Evolutionary conservation across 2,113 vertebrate genomes (phyloP).

Genomic region (Pituophis catenifer): DNA sequence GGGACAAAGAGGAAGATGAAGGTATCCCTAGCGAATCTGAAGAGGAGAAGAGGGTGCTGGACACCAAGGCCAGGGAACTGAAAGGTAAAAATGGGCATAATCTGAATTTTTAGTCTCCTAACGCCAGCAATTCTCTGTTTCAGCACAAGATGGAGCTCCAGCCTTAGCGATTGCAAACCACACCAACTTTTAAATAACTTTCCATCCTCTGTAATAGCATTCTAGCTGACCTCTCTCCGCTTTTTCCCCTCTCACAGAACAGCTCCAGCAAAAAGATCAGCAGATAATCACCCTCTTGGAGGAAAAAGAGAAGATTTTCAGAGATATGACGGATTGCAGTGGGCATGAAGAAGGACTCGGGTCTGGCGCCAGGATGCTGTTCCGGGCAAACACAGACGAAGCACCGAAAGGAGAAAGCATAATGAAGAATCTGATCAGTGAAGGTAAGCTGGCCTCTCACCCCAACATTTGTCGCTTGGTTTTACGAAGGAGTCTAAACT

Average conservation of each 20-base stretch:
- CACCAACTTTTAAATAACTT: background rate
- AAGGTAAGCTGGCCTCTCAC: slow-evolving; percentile 74
- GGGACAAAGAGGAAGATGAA: slow-evolving; percentile 95
- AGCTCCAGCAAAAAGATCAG: slow-evolving; percentile 88
- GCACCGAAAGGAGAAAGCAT: slow-evolving; percentile 83
- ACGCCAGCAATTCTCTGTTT: background rate
- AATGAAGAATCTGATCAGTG: slow-evolving; percentile 87
- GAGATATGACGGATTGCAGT: slow-evolving; percentile 82
- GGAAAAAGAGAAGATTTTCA: slow-evolving; percentile 90
- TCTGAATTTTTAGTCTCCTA: background rate
- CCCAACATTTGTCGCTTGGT: background rate
- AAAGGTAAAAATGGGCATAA: slow-evolving; percentile 77
- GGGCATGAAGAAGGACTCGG: slow-evolving; percentile 67
- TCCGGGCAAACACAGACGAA: slow-evolving; percentile 85
- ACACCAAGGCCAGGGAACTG: slow-evolving; percentile 85
- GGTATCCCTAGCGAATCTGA: slow-evolving; percentile 94
- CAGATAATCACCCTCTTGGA: slow-evolving; percentile 88
- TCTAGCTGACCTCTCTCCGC: background rate
- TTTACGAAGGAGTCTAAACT: accelerated
- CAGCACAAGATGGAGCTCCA: slow-evolving; percentile 60
- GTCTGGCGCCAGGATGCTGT: slow-evolving; percentile 68
- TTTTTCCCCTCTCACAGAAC: slow-evolving; percentile 68
- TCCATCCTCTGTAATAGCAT: background rate
- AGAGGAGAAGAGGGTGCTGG: slow-evolving; percentile 86
- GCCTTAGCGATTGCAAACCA: background rate